These are phyloP conservation scores for Barnardius zonarius DNA, from an alignment of 2,113 vertebrate genomes.

Conservation along the genomic window DNA sequence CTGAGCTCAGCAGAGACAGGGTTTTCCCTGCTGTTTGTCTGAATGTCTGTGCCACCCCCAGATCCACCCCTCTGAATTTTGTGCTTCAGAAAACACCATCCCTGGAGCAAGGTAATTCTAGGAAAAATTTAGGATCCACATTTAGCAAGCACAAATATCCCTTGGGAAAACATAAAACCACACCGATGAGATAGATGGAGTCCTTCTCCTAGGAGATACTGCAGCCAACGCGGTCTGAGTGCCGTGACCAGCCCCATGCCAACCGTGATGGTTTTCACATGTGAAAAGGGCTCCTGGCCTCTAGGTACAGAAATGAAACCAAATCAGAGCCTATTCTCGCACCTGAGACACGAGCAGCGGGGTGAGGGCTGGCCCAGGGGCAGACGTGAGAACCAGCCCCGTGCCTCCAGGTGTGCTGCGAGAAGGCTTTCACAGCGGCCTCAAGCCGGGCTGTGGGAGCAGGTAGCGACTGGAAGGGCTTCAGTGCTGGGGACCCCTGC, in stretches of 20 bases:
- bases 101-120: not conserved
- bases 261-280: not conserved
- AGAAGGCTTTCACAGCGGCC: not conserved
- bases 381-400: not conserved
- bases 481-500: not conserved
- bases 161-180: not conserved
- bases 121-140: not conserved
- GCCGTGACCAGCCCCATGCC: not conserved
- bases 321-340: not conserved
- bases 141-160: not conserved
- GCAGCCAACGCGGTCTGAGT: rapidly evolving
- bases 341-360: not conserved
- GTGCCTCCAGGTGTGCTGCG: not conserved
- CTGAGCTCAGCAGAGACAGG: not conserved
- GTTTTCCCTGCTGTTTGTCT: not conserved
- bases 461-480: not conserved
- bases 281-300: not conserved
- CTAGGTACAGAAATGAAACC: not conserved
- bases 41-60: not conserved
- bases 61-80: not conserved
- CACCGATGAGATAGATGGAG: not conserved
- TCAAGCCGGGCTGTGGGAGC: not conserved
- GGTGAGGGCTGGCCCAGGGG: not conserved
- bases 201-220: not conserved
- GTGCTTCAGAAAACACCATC: not conserved